Conservation (phyloP, 2,888 invertebrate genomes). For the Pachydiplax longipennis region DNA sequence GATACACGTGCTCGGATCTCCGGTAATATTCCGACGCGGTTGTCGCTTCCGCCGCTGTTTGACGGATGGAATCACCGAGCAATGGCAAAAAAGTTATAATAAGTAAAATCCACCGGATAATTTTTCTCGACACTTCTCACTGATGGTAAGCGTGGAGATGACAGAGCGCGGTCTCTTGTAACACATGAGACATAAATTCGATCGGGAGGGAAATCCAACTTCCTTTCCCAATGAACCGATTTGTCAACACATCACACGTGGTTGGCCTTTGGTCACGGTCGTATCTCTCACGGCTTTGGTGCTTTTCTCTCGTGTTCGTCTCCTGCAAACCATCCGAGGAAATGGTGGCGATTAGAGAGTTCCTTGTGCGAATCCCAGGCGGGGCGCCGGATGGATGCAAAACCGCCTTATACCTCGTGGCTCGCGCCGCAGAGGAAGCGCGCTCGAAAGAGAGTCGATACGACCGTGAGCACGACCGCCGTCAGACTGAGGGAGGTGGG, state of each 20-base stretch:
- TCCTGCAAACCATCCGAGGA: no score
- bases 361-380: not conserved
- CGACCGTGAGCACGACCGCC: constrained; percentile 37
- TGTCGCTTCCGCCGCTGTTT: no score
- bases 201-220: no score
- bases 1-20: no score
- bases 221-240: not conserved
- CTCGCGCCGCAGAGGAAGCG: not conserved
- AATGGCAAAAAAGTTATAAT: not conserved
- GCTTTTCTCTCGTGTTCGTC: not conserved
- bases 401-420: constrained; percentile 1
- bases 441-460: not conserved
- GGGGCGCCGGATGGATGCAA: not conserved
- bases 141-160: not conserved
- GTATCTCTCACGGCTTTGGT: not conserved
- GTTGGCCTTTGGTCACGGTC: not conserved
- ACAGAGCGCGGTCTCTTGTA: not conserved
- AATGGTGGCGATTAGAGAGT: not conserved
- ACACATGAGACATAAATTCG: no score
- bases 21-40: no score
- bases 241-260: not conserved
- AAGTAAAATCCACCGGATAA: not conserved
- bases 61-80: no score
- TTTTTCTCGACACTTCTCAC: not conserved
- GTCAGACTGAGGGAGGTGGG: constrained; percentile 43